Evolutionary conservation across 2,113 vertebrate species (phyloP).

Genomic region (Raphicerus campestris): DNA sequence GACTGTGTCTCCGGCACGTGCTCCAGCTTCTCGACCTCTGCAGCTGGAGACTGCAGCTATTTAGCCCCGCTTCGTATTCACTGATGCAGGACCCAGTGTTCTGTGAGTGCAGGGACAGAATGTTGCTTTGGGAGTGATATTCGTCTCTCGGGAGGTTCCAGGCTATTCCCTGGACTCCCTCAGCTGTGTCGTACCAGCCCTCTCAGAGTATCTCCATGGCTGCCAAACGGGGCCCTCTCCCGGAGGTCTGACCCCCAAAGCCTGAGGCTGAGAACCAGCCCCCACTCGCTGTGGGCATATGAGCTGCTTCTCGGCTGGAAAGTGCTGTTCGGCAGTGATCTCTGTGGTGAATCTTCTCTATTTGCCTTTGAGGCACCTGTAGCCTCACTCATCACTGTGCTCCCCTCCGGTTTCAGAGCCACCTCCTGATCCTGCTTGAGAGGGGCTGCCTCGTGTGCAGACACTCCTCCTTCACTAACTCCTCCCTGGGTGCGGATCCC

Average conservation of each 20-base stretch:
- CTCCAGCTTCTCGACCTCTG: background rate
- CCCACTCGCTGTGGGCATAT: fast-evolving
- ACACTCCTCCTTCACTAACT: fast-evolving
- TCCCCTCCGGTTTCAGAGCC: fast-evolving
- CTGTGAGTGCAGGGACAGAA: background rate
- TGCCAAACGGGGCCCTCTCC: background rate
- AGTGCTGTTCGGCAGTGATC: background rate
- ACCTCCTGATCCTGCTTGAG: background rate
- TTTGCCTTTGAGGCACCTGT: background rate
- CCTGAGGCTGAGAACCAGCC: background rate
- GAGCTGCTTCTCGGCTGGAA: background rate
- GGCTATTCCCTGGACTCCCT: background rate
- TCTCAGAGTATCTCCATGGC: background rate
- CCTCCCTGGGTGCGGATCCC: background rate
- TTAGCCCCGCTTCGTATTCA: background rate
- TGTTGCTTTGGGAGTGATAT: background rate
- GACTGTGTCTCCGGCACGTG: fast-evolving
- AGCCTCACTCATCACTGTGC: fast-evolving
- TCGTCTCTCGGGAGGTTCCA: background rate
- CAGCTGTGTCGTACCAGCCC: background rate
- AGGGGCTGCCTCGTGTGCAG: fast-evolving
- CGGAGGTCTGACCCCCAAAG: background rate
- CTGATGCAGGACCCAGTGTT: background rate
- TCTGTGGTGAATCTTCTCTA: background rate
- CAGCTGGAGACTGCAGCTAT: background rate